phyloP scores from a whole-genome alignment of 2,113 vertebrate species.

The Butorides virescens region DNA sequence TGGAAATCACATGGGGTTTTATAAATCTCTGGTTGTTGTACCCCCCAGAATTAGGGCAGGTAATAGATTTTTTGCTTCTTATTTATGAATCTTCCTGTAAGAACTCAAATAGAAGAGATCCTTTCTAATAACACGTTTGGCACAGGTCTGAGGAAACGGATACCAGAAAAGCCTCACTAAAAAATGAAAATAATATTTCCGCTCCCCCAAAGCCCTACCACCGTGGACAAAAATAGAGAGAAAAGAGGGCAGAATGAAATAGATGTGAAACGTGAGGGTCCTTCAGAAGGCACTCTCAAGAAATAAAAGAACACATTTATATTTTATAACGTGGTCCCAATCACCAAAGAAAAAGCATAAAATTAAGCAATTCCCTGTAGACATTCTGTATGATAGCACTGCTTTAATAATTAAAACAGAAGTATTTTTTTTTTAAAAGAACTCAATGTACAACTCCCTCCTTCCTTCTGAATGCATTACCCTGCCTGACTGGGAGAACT shows the following conservation, averaged over 20 bases:
- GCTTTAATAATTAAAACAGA: constrained; percentile 69
- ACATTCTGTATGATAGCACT: neutral
- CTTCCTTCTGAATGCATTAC: neutral
- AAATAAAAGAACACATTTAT: constrained; percentile 59
- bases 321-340: constrained; percentile 46
- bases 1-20: neutral
- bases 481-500: neutral
- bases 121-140: neutral
- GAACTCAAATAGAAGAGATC: neutral
- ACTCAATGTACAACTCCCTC: neutral
- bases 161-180: neutral
- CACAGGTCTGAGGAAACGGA: constrained; percentile 34
- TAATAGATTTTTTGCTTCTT: neutral
- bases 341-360: constrained; percentile 49
- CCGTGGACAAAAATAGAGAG: neutral
- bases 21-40: neutral
- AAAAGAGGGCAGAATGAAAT: constrained; percentile 20
- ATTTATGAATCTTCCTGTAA: neutral
- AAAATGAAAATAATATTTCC: neutral
- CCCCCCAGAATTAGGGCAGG: neutral
- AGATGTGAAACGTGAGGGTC: neutral
- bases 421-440: neutral
- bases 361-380: constrained; percentile 49
- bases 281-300: constrained; percentile 19
- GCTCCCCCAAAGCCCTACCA: neutral